These are phyloP conservation scores for Anoplopoma fimbria DNA, from an alignment of 2,113 vertebrate genomes.

Conservation along the genomic window DNA sequence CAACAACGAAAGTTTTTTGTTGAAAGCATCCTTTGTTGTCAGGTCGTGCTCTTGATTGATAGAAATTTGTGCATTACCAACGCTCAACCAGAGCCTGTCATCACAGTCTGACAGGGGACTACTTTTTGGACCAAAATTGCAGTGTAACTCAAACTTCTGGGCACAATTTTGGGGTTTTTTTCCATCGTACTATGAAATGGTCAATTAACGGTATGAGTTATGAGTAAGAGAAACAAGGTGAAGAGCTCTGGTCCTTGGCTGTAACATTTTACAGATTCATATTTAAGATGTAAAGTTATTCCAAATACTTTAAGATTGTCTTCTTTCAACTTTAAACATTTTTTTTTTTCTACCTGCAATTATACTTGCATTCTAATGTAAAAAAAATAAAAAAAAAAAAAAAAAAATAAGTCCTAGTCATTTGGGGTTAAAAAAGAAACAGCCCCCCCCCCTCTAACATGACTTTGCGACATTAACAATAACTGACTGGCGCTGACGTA, in stretches of 20 bases:
- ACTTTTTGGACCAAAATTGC: not conserved
- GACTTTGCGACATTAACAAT: slow-evolving; percentile 36
- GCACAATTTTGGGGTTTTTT: not conserved
- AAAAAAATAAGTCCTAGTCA: not conserved
- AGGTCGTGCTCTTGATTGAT: not conserved
- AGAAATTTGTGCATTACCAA: not conserved
- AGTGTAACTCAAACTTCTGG: not conserved
- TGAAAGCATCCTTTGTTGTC: slow-evolving; percentile 24
- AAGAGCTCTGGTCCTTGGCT: too few relatives aligned
- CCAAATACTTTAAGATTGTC: not conserved
- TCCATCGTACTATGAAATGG: not conserved
- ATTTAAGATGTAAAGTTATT: too few relatives aligned
- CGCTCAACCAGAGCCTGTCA: not conserved
- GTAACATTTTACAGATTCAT: too few relatives aligned
- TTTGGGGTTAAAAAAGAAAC: not conserved
- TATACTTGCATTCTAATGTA: not conserved
- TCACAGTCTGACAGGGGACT: not conserved
- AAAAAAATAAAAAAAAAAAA: not conserved
- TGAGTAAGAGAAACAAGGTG: not conserved
- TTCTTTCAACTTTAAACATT: too few relatives aligned
- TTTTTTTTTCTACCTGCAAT: not conserved
- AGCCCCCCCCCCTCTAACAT: not conserved
- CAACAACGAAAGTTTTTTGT: not conserved
- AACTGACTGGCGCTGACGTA: slow-evolving; percentile 47
- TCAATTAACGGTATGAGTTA: not conserved